phyloP scores from a whole-genome alignment of 2,888 invertebrate genomes.

The Synanthedon tipuliformis region DNA sequence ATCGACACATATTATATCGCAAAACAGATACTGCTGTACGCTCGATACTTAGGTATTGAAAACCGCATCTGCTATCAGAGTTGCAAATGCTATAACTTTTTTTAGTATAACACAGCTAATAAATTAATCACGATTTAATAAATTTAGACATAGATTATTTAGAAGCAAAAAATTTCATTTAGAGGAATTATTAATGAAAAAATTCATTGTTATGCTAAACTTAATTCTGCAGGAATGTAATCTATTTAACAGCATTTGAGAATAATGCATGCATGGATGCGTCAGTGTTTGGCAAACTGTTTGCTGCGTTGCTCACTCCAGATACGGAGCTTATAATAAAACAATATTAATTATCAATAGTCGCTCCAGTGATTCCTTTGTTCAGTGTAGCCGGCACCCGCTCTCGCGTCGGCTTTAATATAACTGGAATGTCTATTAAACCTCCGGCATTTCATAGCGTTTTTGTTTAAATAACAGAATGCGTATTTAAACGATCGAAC shows the following conservation, averaged over 20 bases:
- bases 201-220: no score
- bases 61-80: no score
- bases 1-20: no score
- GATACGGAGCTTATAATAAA: slow-evolving; percentile 57
- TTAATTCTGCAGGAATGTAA: not conserved
- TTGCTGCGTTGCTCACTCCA: slow-evolving; percentile 22
- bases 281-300: slow-evolving; percentile 23
- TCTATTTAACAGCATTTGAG: slow-evolving; percentile 36
- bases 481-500: no score
- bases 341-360: slow-evolving; percentile 57
- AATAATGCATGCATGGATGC: slow-evolving; percentile 38
- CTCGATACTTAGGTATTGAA: no score
- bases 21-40: no score
- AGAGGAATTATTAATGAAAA: no score
- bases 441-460: slow-evolving; percentile 41
- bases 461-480: slow-evolving; percentile 55
- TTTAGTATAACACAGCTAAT: no score
- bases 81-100: no score
- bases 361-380: slow-evolving; percentile 32
- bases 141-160: no score
- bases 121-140: no score
- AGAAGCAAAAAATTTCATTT: no score
- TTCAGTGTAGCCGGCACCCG: slow-evolving; percentile 10
- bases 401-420: slow-evolving; percentile 32
- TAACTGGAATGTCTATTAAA: slow-evolving; percentile 52